Conservation (phyloP, 2,888 invertebrate genomes). For the Odontothrips loti region DNA sequence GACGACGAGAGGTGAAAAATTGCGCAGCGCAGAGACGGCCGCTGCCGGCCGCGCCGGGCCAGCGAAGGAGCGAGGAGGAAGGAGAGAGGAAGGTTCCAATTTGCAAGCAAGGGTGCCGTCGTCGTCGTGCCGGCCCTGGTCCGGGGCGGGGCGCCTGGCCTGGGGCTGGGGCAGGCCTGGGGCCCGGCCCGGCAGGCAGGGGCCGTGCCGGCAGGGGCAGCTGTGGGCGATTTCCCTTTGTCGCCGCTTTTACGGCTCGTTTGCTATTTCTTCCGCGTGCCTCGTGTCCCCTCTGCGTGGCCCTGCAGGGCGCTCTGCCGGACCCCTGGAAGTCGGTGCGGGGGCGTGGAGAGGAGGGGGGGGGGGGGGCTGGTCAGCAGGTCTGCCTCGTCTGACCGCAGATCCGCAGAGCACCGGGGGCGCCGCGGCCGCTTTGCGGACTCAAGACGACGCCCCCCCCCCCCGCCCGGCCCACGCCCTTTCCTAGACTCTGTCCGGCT, state of each 20-base stretch:
- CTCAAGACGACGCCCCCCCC: not conserved
- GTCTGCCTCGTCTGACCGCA: not conserved
- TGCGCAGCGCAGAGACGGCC: too few species aligned
- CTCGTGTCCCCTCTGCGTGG: not conserved
- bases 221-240: conserved; percentile 10
- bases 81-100: not conserved
- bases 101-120: not conserved
- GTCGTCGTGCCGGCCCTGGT: not conserved
- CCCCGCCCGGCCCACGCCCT: not conserved
- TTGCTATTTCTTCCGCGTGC: not conserved
- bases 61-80: too few species aligned
- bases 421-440: not conserved
- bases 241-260: conserved; percentile 23
- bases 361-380: not conserved
- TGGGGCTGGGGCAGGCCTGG: not conserved
- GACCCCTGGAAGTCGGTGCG: too few species aligned
- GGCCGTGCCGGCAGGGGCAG: not conserved
- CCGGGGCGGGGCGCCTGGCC: not conserved
- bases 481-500: not conserved
- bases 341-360: too few species aligned
- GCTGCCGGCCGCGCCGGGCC: too few species aligned
- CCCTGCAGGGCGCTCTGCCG: too few species aligned
- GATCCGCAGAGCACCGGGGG: not conserved
- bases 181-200: not conserved
- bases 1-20: too few species aligned